phyloP scores from a whole-genome alignment of 35 echinoderm and acorn worm species.

The Stichopus chloronotus region DNA sequence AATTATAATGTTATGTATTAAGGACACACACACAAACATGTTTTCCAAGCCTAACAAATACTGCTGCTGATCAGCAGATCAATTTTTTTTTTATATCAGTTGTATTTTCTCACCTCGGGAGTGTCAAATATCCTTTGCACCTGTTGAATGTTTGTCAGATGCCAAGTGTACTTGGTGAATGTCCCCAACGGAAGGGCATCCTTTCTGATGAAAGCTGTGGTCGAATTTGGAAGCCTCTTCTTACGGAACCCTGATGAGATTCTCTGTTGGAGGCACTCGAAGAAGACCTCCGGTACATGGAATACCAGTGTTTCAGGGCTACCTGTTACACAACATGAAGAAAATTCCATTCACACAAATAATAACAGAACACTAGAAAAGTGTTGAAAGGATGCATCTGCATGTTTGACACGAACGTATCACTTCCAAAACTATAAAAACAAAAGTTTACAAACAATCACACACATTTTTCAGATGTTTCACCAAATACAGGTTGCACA shows the following conservation, averaged over 20 bases:
- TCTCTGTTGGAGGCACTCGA: conserved; percentile 88
- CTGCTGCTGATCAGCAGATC: not conserved
- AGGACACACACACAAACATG: too few species aligned
- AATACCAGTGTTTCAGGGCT: conserved; percentile 92
- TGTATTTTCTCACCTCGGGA: conserved; percentile 60
- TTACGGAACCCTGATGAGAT: conserved; percentile 83
- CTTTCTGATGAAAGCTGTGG: conserved; percentile 92
- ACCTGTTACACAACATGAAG: conserved; percentile 43
- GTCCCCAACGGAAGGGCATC: conserved; percentile 95
- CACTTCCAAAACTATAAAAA: not conserved
- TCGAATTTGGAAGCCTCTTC: conserved; percentile 92
- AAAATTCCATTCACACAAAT: not conserved
- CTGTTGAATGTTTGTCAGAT: conserved; percentile 88
- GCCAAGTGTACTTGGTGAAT: conserved; percentile 99
- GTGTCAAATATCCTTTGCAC: conserved; percentile 98
- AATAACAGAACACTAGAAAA: not conserved
- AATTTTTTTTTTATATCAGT: not conserved
- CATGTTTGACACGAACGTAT: not conserved
- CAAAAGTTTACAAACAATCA: not conserved
- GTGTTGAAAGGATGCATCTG: not conserved
- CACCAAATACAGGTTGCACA: too few species aligned
- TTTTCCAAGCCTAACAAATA: too few species aligned
- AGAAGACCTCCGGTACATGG: conserved; percentile 95
- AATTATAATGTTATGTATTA: too few species aligned
- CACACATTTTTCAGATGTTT: too few species aligned